These are phyloP conservation scores for Palythoa heliodiscus DNA, from an alignment of 92 coral and sea anemone genomes.

Conservation along the genomic window DNA sequence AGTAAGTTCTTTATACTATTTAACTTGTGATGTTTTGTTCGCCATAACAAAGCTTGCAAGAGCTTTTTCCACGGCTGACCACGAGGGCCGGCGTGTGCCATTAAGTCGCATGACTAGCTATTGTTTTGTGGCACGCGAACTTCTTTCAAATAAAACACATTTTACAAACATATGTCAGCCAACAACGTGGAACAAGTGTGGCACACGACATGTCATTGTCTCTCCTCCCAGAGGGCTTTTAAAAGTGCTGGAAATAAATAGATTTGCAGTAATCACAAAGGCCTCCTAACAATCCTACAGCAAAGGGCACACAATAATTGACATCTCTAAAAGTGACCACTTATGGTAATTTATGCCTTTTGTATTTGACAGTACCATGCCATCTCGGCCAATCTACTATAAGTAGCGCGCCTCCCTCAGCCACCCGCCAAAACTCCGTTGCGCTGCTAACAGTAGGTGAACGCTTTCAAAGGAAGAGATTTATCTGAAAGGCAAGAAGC, in stretches of 20 bases:
- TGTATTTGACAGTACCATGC: constrained; percentile 35
- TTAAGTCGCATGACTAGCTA: constrained; percentile 19
- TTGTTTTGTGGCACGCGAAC: constrained; percentile 71
- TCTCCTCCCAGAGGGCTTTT: constrained; percentile 32
- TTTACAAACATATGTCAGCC: constrained; percentile 51
- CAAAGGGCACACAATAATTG: constrained; percentile 15
- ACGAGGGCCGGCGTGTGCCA: constrained; percentile 45
- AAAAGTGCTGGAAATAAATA: constrained; percentile 21
- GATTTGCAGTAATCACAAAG: constrained; percentile 20
- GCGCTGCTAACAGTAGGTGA: constrained; percentile 3
- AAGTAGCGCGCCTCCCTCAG: not conserved
- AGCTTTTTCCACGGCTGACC: not conserved
- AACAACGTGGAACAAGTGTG: constrained; percentile 36
- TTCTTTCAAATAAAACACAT: constrained; percentile 56
- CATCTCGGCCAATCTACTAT: constrained; percentile 22
- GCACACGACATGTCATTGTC: constrained; percentile 40
- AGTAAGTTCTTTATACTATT: constrained; percentile 9
- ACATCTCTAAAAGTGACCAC: constrained; percentile 15
- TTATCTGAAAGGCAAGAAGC: not conserved
- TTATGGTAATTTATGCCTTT: constrained; percentile 20
- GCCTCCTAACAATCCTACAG: constrained; percentile 7
- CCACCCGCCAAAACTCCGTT: not conserved
- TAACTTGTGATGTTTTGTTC: constrained; percentile 10
- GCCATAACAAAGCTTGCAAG: not conserved
- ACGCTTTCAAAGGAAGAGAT: not conserved